A percentile compares a stretch with the other conserved stretches of the same genome.
Evolutionary conservation across 2,888 invertebrate genomes (phyloP).

Genomic region (Cantharis nigra): DNA sequence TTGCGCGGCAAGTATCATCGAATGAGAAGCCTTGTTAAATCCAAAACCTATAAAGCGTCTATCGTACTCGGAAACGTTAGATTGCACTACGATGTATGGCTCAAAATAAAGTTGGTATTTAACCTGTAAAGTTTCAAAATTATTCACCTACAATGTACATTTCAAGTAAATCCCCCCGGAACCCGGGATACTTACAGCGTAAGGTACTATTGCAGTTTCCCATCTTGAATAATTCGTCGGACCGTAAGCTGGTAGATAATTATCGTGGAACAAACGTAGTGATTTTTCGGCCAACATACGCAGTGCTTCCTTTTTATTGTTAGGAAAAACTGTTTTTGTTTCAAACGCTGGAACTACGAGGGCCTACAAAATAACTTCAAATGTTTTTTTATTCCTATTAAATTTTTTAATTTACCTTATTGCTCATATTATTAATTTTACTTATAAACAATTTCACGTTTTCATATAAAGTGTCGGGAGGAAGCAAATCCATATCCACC

Average conservation of each 20-base stretch:
- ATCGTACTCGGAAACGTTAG: constrained; percentile 78
- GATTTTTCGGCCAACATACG: constrained; percentile 72
- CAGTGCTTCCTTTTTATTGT: constrained; percentile 74
- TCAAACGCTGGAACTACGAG: constrained; percentile 50
- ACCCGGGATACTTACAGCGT: constrained; percentile 61
- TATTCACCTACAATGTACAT: not conserved
- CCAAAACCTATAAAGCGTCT: constrained; percentile 90
- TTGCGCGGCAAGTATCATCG: constrained; percentile 80
- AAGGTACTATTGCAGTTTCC: constrained; percentile 76
- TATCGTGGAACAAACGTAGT: constrained; percentile 80
- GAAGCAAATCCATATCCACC: constrained; percentile 88
- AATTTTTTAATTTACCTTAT: not conserved
- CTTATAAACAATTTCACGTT: constrained; percentile 66
- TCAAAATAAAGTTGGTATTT: constrained; percentile 90
- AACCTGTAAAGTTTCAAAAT: constrained; percentile 62
- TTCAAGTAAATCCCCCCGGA: not conserved
- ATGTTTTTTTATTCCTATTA: not conserved
- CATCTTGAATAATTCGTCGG: constrained; percentile 85
- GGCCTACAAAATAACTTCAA: constrained; percentile 1
- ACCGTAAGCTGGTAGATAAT: constrained; percentile 67
- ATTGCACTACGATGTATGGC: constrained; percentile 83
- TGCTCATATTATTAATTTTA: not conserved
- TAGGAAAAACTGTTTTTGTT: constrained; percentile 78
- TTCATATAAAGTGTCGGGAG: constrained; percentile 78
- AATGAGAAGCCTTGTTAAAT: constrained; percentile 93